Evolutionary conservation across 1,140 invertebrate species (phyloP), one percentile per base, ranked within the genome.

Genomic region (Akabosia matsudoensis): DNA sequence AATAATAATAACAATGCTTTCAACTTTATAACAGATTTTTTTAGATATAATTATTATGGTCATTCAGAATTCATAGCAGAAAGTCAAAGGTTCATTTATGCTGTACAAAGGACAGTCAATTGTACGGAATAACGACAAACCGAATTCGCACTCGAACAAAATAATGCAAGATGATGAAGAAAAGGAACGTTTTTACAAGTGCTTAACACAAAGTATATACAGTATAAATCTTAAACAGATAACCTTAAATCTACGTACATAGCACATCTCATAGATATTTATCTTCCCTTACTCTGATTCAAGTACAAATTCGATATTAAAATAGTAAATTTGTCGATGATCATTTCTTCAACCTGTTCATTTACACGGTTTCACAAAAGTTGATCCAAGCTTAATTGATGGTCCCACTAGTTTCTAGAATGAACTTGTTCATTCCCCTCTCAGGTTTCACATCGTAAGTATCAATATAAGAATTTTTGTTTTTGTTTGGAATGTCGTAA

Each of bases 401-500:
- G 54, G 54, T 61, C 54, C 54, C 54, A 61, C n/a, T 22, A n/a
- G 54, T 61, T 61, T 22, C 37, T 45, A 10, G 7, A 10, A 10
- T 18, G 7, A 45, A 7, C 18, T 45, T 45, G 37, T 45, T 45
- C 37, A 45, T 45, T 45, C 37, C 37, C 7, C 37, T 45, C n/a
- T n/a, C n/a, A n/a, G n/a, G n/a, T n/a, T n/a, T n/a, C n/a, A n/a
- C n/a, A n/a, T n/a, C n/a, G n/a, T n/a, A n/a, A n/a, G n/a, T n/a
- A n/a, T n/a, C n/a, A n/a, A n/a, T n/a, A n/a, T n/a, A n/a, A n/a
- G n/a, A n/a, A n/a, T n/a, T n/a, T n/a, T 61, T 61, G 24, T 10
- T 61, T 61, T 61, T n/a, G n/a, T 61, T 16, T 61, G 54, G 54
- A 61, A 61, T 61, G 54, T 61, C 24, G 24, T 16, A 16, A 61